Conservation (phyloP, 2,113 vertebrate species). For the Pseudorectes ferrugineus region DNA sequence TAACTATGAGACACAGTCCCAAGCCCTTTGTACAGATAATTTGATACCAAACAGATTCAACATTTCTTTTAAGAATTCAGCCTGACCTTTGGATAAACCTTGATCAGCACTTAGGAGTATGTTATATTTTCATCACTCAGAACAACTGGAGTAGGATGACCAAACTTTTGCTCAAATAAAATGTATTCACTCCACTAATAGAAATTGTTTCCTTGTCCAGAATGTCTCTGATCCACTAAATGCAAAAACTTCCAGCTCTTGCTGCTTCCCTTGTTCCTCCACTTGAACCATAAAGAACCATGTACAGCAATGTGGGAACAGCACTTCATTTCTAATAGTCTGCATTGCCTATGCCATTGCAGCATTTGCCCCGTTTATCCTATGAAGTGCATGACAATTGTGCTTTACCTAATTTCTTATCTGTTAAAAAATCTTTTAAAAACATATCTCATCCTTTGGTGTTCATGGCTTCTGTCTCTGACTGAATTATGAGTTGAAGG, state of each 20-base stretch:
- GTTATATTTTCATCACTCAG: background rate
- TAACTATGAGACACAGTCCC: background rate
- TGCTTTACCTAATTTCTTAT: background rate
- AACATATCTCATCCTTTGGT: background rate
- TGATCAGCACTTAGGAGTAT: background rate
- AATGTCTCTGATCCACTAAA: background rate
- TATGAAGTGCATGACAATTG: background rate
- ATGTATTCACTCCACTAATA: background rate
- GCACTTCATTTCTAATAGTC: background rate
- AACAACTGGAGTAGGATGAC: background rate
- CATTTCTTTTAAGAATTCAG: background rate
- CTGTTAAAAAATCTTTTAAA: background rate
- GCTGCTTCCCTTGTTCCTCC: background rate
- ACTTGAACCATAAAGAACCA: background rate
- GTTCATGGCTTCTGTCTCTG: background rate
- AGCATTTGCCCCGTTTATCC: background rate
- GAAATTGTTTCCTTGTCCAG: background rate
- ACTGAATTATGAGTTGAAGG: background rate
- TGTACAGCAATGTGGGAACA: background rate
- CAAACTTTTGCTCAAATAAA: background rate
- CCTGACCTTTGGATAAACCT: background rate
- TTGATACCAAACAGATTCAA: background rate
- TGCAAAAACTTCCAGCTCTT: background rate
- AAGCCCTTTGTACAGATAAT: background rate
- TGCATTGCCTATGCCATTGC: background rate